Percentiles rank a stretch among this genome's conserved stretches.
phyloP scores from a whole-genome alignment of 2,797 vertebrate species.

The Anabas testudineus region DNA sequence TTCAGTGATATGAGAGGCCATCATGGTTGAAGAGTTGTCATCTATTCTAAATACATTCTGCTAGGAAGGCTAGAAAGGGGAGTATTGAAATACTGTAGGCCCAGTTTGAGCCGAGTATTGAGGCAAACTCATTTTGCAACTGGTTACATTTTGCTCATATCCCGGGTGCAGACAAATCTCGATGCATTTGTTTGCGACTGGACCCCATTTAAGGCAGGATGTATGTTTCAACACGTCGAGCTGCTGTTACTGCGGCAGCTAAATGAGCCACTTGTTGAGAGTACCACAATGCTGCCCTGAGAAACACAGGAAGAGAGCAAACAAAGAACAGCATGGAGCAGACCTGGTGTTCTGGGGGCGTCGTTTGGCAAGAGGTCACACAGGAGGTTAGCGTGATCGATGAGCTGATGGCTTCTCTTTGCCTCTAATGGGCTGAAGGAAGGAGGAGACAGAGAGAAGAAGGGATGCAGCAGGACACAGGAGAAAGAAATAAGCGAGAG shows the following conservation, averaged over 20 bases:
- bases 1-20: constrained; percentile 1
- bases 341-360: constrained; percentile 50
- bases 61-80: not conserved
- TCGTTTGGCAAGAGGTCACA: constrained; percentile 58
- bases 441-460: constrained; percentile 17
- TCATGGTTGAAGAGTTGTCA: constrained; percentile 14
- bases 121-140: not conserved
- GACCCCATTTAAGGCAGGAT: constrained; percentile 73
- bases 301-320: constrained; percentile 78
- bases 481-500: not conserved
- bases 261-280: constrained; percentile 77
- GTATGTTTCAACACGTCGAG: constrained; percentile 73
- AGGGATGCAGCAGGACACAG: constrained; percentile 9
- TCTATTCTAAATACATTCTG: constrained; percentile 20
- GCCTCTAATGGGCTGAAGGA: constrained; percentile 44
- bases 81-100: not conserved
- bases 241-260: constrained; percentile 37
- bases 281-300: constrained; percentile 75
- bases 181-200: constrained; percentile 41
- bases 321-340: constrained; percentile 67
- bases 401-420: constrained; percentile 53
- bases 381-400: constrained; percentile 60
- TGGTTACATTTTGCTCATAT: not conserved
- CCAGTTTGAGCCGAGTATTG: not conserved
- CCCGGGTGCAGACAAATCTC: not conserved